Percentiles rank a stretch among this genome's conserved stretches.
These are phyloP conservation scores for Euleptes europaea DNA, from an alignment of 2,113 vertebrate genomes.

Conservation along the genomic window DNA sequence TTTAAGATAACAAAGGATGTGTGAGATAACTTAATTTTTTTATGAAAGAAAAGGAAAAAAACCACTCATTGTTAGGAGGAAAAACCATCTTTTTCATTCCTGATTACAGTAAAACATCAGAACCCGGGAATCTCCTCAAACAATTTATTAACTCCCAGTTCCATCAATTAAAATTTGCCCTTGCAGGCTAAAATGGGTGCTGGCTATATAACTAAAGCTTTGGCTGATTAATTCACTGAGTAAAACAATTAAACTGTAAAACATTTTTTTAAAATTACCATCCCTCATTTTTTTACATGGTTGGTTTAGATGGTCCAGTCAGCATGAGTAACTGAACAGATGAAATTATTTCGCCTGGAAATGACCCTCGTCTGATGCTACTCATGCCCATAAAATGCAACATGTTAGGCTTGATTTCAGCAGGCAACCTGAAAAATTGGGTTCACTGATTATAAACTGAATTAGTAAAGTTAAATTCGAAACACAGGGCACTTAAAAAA, in stretches of 20 bases:
- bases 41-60: background rate
- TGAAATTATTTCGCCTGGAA: background rate
- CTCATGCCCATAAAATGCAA: slow-evolving; percentile 64
- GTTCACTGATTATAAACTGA: slow-evolving; percentile 51
- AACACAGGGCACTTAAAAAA: slow-evolving; percentile 10
- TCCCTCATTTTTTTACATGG: background rate
- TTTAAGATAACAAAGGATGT: background rate
- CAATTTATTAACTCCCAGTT: background rate
- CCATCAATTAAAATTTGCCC: background rate
- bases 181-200: background rate
- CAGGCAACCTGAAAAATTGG: slow-evolving; percentile 62
- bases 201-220: background rate
- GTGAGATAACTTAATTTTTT: background rate
- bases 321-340: slow-evolving; percentile 42
- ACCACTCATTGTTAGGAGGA: background rate
- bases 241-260: background rate
- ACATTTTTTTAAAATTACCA: background rate
- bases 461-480: slow-evolving; percentile 52
- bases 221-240: background rate
- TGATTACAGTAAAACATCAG: background rate
- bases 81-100: background rate
- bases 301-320: slow-evolving; percentile 46
- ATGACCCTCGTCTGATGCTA: slow-evolving; percentile 29
- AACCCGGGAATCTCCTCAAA: background rate
- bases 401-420: slow-evolving; percentile 58